These are phyloP conservation scores for Drosophila emarginata DNA, from an alignment of 2,888 invertebrate genomes.

Conservation along the genomic window DNA sequence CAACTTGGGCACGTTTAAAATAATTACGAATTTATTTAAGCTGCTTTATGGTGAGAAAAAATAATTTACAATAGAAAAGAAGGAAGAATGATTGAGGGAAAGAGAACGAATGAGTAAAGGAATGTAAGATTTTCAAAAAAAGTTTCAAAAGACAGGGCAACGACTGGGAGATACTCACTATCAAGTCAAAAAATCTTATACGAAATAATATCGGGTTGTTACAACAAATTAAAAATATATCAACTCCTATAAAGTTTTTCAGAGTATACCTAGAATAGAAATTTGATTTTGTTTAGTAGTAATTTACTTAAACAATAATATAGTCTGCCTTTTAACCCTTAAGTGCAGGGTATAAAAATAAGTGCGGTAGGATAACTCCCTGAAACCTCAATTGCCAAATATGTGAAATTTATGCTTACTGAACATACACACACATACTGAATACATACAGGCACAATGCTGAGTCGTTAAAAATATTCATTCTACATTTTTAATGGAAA, in stretches of 20 bases:
- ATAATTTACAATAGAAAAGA: constrained; percentile 63
- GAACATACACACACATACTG: constrained; percentile 52
- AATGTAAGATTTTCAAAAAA: not conserved
- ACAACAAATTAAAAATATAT: too few species aligned
- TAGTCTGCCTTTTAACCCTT: not conserved
- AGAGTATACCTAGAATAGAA: too few species aligned
- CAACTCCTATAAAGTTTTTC: too few species aligned
- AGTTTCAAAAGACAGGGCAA: not conserved
- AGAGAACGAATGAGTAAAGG: not conserved
- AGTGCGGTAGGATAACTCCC: not conserved
- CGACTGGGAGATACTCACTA: not conserved
- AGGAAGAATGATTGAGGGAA: not conserved
- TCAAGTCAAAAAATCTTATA: not conserved
- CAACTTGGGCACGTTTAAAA: constrained; percentile 65
- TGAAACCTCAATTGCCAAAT: constrained; percentile 29
- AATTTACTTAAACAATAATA: not conserved
- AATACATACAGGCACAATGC: constrained; percentile 63
- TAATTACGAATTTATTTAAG: constrained; percentile 77
- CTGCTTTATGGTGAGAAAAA: constrained; percentile 65
- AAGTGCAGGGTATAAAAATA: not conserved
- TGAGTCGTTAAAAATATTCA: constrained; percentile 60
- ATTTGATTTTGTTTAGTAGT: not conserved
- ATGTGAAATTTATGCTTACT: constrained; percentile 66
- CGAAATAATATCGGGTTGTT: too few species aligned
- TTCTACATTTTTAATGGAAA: constrained; percentile 71